Percentiles rank a stretch among this genome's conserved stretches.
Evolutionary conservation across 2,797 vertebrate genomes (phyloP).

Genomic region (Darevskia mixta): DNA sequence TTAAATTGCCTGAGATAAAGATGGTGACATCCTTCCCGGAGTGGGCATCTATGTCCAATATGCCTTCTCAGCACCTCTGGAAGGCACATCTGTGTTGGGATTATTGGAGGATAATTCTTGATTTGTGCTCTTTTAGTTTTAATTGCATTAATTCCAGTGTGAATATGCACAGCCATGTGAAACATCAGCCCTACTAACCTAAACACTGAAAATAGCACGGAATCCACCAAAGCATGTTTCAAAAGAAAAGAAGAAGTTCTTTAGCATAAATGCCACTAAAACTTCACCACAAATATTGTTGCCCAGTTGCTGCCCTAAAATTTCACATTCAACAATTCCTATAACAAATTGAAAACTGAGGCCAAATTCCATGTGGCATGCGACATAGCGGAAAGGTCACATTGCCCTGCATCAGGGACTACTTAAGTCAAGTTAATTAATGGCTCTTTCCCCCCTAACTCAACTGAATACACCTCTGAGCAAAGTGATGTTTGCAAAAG

Average conservation of each 20-base stretch:
- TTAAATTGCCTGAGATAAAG: not conserved
- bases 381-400: slow-evolving; percentile 80
- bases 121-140: too few species aligned
- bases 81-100: too few species aligned
- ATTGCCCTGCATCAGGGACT: slow-evolving; percentile 75
- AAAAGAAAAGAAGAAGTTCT: not conserved
- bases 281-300: not conserved
- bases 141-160: too few species aligned
- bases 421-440: slow-evolving; percentile 80
- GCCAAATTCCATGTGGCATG: slow-evolving; percentile 76
- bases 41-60: too few species aligned
- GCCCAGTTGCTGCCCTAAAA: slow-evolving; percentile 7
- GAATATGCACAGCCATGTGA: too few species aligned
- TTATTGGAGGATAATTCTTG: too few species aligned
- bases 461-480: slow-evolving; percentile 76
- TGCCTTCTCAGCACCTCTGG: too few species aligned
- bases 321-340: slow-evolving; percentile 34
- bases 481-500: slow-evolving; percentile 65
- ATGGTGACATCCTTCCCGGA: not conserved
- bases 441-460: slow-evolving; percentile 73
- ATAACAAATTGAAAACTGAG: slow-evolving; percentile 42
- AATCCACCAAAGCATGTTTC: too few species aligned
- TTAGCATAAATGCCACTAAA: not conserved
- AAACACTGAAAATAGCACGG: too few species aligned
- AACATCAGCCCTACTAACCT: too few species aligned